Evolutionary conservation across 2,113 vertebrate species (phyloP).

Genomic region (Chaenocephalus aceratus): DNA sequence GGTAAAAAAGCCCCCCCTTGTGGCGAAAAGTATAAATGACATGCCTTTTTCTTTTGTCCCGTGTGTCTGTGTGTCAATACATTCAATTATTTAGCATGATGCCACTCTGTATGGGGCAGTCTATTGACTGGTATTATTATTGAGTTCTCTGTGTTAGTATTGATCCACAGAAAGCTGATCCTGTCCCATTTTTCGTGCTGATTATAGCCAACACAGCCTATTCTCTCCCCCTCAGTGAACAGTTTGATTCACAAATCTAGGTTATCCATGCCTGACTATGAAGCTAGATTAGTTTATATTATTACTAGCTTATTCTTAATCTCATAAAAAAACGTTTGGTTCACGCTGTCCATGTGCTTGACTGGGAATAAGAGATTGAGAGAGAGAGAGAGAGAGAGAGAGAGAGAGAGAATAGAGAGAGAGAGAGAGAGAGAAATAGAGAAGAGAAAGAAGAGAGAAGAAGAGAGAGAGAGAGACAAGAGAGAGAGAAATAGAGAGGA

Average conservation of each 20-base stretch:
- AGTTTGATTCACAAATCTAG: slow-evolving; percentile 65
- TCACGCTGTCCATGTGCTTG: slow-evolving; percentile 13
- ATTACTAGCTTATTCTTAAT: slow-evolving; percentile 53
- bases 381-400: not conserved
- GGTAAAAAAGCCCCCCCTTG: slow-evolving; percentile 61
- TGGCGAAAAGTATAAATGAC: slow-evolving; percentile 40
- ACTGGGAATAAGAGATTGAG: not conserved
- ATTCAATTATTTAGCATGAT: slow-evolving; percentile 64
- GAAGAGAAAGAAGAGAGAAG: not conserved
- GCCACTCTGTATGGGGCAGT: slow-evolving; percentile 41
- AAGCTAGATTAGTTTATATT: slow-evolving; percentile 36
- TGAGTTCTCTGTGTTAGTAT: slow-evolving; percentile 58
- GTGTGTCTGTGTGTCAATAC: slow-evolving; percentile 49
- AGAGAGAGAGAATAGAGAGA: no score
- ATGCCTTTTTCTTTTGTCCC: not conserved
- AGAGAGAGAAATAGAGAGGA: no score
- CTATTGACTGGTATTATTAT: slow-evolving; percentile 55
- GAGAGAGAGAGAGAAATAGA: no score
- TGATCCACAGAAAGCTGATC: slow-evolving; percentile 52
- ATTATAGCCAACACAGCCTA: slow-evolving; percentile 25
- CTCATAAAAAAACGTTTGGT: slow-evolving; percentile 39
- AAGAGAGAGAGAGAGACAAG: no score
- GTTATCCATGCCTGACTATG: slow-evolving; percentile 60
- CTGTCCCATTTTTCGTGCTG: slow-evolving; percentile 58
- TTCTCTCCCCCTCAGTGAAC: slow-evolving; percentile 25